Conservation (phyloP, 2,113 vertebrate species). For the Chloroceryle aenea region DNA sequence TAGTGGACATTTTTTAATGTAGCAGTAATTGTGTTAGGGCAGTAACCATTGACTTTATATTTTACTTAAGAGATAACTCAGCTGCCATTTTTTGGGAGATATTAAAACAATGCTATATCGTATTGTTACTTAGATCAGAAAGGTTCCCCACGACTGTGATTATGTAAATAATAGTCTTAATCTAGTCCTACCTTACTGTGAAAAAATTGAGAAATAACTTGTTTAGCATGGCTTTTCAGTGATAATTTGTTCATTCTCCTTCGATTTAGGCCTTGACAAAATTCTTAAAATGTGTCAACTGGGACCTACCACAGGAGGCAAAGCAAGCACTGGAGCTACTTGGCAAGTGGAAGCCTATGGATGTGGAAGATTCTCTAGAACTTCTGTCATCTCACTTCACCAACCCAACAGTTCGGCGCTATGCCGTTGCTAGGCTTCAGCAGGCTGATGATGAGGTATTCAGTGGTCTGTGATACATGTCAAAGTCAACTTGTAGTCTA, state of each 20-base stretch:
- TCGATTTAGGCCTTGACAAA: constrained; percentile 90
- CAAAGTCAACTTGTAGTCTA: background rate
- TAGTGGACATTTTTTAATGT: background rate
- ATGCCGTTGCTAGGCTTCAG: constrained; percentile 90
- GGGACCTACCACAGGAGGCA: constrained; percentile 94
- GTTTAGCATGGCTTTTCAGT: background rate
- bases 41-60: background rate
- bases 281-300: constrained; percentile 99
- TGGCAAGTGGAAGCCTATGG: constrained; percentile 98
- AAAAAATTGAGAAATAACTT: background rate
- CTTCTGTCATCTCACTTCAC: constrained; percentile 94
- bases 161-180: background rate
- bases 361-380: constrained; percentile 97
- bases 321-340: constrained; percentile 96
- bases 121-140: background rate
- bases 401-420: constrained; percentile 92
- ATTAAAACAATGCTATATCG: background rate
- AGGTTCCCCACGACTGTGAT: background rate
- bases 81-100: background rate
- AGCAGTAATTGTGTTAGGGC: background rate
- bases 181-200: background rate
- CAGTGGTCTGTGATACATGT: background rate
- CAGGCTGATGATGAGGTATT: constrained; percentile 96
- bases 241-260: background rate
- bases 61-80: background rate